These are phyloP conservation scores for Crax fasciolata DNA, from an alignment of 2,797 vertebrate genomes.

Conservation along the genomic window DNA sequence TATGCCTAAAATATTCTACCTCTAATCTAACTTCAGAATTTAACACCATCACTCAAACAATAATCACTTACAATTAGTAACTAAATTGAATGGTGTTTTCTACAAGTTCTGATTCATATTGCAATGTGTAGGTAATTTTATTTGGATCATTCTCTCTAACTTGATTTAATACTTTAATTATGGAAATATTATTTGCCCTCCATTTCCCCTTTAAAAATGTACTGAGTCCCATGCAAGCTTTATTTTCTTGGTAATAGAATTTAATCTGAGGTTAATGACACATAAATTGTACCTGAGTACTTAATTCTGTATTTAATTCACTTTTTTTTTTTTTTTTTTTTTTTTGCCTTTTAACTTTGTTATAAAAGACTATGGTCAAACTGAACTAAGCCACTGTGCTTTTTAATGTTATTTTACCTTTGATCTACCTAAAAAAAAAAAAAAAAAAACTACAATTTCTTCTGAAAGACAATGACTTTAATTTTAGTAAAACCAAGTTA, in stretches of 20 bases:
- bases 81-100: conserved; percentile 56
- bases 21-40: conserved; percentile 49
- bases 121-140: conserved; percentile 50
- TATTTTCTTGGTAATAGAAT: conserved; percentile 72
- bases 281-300: conserved; percentile 72
- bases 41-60: conserved; percentile 40
- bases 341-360: background rate
- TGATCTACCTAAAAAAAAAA: background rate
- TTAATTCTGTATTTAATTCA: conserved; percentile 69
- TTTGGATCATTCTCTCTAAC: conserved; percentile 65
- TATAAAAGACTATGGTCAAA: conserved; percentile 12
- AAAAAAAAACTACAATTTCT: background rate
- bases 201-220: conserved; percentile 68
- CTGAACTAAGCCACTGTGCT: background rate
- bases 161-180: conserved; percentile 77
- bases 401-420: conserved; percentile 48
- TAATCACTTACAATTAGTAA: conserved; percentile 64
- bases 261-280: conserved; percentile 68
- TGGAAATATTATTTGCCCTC: conserved; percentile 69
- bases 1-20: conserved; percentile 35
- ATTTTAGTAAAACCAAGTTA: background rate
- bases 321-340: background rate
- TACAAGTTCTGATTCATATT: conserved; percentile 67
- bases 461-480: background rate
- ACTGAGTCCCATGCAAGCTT: conserved; percentile 27